Evolutionary conservation across 2,888 invertebrate species (phyloP).

Genomic region (Caenorhabditis sinica): DNA sequence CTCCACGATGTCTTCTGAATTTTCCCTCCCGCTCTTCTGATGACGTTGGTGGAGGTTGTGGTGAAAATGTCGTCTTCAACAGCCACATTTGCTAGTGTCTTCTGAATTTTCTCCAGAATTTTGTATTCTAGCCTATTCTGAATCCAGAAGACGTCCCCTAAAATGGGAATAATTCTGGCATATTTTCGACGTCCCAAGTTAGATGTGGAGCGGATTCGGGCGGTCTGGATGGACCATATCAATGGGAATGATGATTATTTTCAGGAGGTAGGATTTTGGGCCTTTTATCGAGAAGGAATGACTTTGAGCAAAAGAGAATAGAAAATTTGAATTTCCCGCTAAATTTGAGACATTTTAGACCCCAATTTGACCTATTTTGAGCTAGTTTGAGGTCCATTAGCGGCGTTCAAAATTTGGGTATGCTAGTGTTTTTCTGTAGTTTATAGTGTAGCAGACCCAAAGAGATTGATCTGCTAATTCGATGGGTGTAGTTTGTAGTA

Average conservation of each 20-base stretch:
- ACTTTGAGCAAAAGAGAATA: too few species aligned
- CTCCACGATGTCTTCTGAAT: conserved; percentile 5
- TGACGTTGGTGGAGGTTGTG: background rate
- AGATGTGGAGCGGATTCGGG: conserved; percentile 55
- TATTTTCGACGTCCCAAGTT: conserved; percentile 58
- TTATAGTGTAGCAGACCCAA: conserved; percentile 24
- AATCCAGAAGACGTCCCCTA: background rate
- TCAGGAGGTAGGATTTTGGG: conserved; percentile 57
- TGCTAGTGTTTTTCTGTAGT: conserved; percentile 2
- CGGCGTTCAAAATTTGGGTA: too few species aligned
- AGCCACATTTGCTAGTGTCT: background rate
- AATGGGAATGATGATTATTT: conserved; percentile 59
- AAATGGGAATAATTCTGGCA: conserved; percentile 59
- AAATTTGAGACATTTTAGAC: too few species aligned
- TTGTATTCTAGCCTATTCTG: too few species aligned
- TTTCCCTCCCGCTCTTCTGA: too few species aligned
- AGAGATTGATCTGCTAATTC: background rate
- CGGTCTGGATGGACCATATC: conserved; percentile 64
- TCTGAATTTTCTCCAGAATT: conserved; percentile 14
- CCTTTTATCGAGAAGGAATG: too few species aligned
- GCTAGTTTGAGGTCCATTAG: too few species aligned
- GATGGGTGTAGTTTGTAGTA: background rate
- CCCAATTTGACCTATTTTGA: too few species aligned
- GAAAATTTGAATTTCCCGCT: too few species aligned
- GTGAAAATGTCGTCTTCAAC: background rate